Base-by-base conservation (phyloP, 1,140 invertebrate species). In the Bombus affinis region DNA sequence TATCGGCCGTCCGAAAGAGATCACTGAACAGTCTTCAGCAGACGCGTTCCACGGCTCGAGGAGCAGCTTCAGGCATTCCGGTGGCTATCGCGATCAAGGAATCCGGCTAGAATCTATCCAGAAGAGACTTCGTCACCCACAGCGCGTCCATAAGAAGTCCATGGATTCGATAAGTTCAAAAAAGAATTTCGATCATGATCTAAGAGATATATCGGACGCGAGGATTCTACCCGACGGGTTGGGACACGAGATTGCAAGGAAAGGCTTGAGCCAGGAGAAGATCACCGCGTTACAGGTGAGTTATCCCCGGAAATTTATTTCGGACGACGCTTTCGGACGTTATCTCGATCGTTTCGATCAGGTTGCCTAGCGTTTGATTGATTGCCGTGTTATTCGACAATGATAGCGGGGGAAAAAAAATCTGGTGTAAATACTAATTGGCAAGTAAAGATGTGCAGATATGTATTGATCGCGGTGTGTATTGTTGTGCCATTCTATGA, bases 91-190 rank as follows among this genome's bases (percentile, higher is more conserved):
- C 10, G 53, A 80, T 74, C 80, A 80, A 32, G 75, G 35, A 15
- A 53, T 74, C 18, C 70, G 70, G 10, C 22, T 44, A 3, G 78
- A 77, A 71, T 71, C 39, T 62, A 44, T 62, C 35, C 74, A 71
- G 53, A 76, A 77, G 42, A 66, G 81, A 44, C 59, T 83, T 32
- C 85, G 66, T 83, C 85, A 77, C 80, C 47, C 77, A 62, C 78
- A 81, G 42, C 84, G 79, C n/a, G 59, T 85, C 8, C 71, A 57
- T 39, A 85, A 85, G 53, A 85, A 81, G 71, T 85, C 84, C 32
- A 85, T 85, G 84, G 71, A 57, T n/a, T 57, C 79, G 83, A 81
- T 85, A 44, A 66, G 44, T 39, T 18, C 59, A 22, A 72, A 57
- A 57, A 89, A 57, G 85, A 74, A 81, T 53, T 74, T 47, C 18